Percentiles rank a stretch among this genome's conserved stretches.
Evolutionary conservation across 2,888 invertebrate genomes (phyloP).

Genomic region (Autographa gamma): DNA sequence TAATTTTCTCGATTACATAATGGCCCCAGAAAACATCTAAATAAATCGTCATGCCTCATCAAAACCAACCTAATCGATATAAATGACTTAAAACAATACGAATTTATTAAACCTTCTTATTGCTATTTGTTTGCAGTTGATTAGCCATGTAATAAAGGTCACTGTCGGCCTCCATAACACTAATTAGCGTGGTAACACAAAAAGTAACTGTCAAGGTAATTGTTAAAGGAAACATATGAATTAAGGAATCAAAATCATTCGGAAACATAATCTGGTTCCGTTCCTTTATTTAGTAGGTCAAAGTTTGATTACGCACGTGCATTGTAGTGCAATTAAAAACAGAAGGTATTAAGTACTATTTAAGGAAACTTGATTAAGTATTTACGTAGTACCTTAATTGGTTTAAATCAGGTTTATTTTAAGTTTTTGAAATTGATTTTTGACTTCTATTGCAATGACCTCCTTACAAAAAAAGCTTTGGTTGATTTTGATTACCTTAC

Average conservation of each 20-base stretch:
- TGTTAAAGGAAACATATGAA: constrained; percentile 67
- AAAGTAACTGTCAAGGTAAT: constrained; percentile 79
- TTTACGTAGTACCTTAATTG: not conserved
- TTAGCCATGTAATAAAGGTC: constrained; percentile 83
- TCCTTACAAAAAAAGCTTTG: too few relatives aligned
- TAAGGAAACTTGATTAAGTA: not conserved
- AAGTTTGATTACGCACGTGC: constrained; percentile 10
- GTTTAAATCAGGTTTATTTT: not conserved
- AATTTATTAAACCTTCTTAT: constrained; percentile 54
- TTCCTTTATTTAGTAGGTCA: constrained; percentile 34
- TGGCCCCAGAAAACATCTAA: too few relatives aligned
- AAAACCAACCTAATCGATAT: not conserved
- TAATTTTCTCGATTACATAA: too few relatives aligned
- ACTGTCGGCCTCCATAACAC: constrained; percentile 65
- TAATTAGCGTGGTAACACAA: constrained; percentile 74
- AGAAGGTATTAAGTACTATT: not conserved
- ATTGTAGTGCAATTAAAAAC: not conserved
- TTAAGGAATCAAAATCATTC: constrained; percentile 53
- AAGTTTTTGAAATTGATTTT: not conserved
- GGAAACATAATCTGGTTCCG: constrained; percentile 30
- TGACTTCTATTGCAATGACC: not conserved
- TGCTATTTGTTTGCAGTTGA: constrained; percentile 77
- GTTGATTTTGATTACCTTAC: too few relatives aligned
- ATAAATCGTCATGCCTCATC: not conserved
- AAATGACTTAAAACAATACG: constrained; percentile 43